Evolutionary conservation across 2,797 vertebrate genomes (phyloP).

Genomic region (Knipowitschia caucasica): DNA sequence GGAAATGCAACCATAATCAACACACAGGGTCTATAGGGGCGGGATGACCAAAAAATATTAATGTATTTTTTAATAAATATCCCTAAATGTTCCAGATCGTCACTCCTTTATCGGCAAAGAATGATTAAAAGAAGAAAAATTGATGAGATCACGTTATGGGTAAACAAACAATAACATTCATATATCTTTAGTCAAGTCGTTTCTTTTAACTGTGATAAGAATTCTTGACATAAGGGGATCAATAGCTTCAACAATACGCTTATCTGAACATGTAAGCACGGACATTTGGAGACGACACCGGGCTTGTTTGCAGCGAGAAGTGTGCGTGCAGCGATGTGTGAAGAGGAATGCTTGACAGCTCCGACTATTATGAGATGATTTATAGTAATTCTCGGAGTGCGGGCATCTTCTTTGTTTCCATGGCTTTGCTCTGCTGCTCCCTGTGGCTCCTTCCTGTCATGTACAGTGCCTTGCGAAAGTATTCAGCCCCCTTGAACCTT

Average conservation of each 20-base stretch:
- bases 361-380: conserved; percentile 53
- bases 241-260: conserved; percentile 36
- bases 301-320: conserved; percentile 42
- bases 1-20: too few relatives aligned
- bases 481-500: too few relatives aligned
- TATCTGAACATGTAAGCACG: conserved; percentile 33
- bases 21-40: too few relatives aligned
- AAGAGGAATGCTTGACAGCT: conserved; percentile 38
- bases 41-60: too few relatives aligned
- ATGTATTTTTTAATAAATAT: too few relatives aligned
- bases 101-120: too few relatives aligned
- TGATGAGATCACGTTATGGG: conserved; percentile 37
- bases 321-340: conserved; percentile 51
- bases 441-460: conserved; percentile 31
- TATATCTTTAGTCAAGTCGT: conserved; percentile 40
- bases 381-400: conserved; percentile 43
- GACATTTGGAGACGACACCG: conserved; percentile 37
- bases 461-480: too few relatives aligned
- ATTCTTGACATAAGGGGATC: conserved; percentile 40
- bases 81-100: too few relatives aligned
- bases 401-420: conserved; percentile 52
- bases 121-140: too few relatives aligned
- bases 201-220: conserved; percentile 18
- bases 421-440: conserved; percentile 41
- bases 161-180: conserved; percentile 26